Conservation (phyloP, 92 coral and sea anemone genomes). For the Scolanthus callimorphus region DNA sequence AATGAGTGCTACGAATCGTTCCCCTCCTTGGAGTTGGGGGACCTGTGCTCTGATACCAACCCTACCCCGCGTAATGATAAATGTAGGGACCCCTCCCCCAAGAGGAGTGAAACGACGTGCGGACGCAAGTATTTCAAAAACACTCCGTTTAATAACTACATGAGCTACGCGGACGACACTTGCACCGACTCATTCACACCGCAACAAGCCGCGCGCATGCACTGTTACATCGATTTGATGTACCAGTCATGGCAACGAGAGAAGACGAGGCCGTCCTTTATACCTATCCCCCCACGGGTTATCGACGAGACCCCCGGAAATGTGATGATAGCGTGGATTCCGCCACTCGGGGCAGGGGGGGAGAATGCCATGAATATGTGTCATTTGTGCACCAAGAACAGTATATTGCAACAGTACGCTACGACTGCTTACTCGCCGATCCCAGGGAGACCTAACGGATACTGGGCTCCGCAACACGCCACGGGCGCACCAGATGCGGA, state of each 20-base stretch:
- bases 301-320: constrained; percentile 48
- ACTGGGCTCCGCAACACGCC: constrained; percentile 90
- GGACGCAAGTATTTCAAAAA: constrained; percentile 37
- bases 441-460: constrained; percentile 55
- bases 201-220: constrained; percentile 96
- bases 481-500: constrained; percentile 88
- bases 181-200: constrained; percentile 83
- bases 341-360: constrained; percentile 92
- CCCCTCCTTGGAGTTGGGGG: constrained; percentile 95
- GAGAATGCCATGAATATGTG: constrained; percentile 82
- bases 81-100: constrained; percentile 64
- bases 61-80: constrained; percentile 69
- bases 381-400: constrained; percentile 73
- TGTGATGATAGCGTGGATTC: constrained; percentile 82
- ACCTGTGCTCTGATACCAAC: constrained; percentile 92
- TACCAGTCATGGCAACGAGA: constrained; percentile 90
- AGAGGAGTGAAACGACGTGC: constrained; percentile 28
- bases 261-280: constrained; percentile 77
- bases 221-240: constrained; percentile 80
- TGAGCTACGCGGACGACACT: constrained; percentile 82
- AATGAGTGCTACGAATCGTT: constrained; percentile 84
- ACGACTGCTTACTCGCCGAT: constrained; percentile 77
- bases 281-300: constrained; percentile 93
- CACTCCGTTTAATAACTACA: constrained; percentile 85
- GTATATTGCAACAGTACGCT: constrained; percentile 88